phyloP scores from a whole-genome alignment of 2,797 vertebrate species.

The Lepilemur ruficaudatus region DNA sequence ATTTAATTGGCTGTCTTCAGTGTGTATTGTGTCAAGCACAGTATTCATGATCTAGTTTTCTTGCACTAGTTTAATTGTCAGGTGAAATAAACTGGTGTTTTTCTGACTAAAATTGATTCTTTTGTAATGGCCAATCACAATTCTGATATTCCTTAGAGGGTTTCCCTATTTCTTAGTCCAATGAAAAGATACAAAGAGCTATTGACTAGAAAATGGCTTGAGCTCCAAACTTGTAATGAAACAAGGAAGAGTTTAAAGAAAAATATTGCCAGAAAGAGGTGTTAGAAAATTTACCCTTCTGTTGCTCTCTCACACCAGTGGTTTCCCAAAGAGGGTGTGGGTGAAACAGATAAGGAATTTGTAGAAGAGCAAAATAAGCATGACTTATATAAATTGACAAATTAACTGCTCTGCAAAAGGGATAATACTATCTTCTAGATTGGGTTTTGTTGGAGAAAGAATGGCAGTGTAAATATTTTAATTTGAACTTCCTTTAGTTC shows the following conservation, averaged over 20 bases:
- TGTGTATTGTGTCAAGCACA: not conserved
- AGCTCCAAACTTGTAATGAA: conserved; percentile 43
- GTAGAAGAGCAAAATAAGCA: conserved; percentile 41
- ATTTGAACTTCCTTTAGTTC: conserved; percentile 23
- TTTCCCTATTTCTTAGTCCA: conserved; percentile 52
- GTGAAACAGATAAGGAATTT: conserved; percentile 59
- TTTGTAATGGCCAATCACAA: conserved; percentile 21
- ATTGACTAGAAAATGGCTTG: conserved; percentile 57
- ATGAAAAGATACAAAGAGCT: conserved; percentile 54
- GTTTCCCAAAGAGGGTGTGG: conserved; percentile 29
- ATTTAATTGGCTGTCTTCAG: conserved; percentile 38
- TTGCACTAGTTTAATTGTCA: conserved; percentile 32
- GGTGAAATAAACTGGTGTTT: not conserved
- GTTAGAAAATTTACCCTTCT: conserved; percentile 43
- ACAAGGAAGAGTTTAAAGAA: conserved; percentile 52
- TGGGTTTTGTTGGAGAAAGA: not conserved
- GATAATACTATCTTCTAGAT: not conserved
- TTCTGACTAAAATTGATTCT: conserved; percentile 50
- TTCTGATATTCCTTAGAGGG: conserved; percentile 42
- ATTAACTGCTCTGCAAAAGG: not conserved
- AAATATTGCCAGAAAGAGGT: conserved; percentile 44
- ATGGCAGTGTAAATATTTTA: conserved; percentile 28
- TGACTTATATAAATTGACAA: conserved; percentile 12
- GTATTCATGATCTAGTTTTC: conserved; percentile 25
- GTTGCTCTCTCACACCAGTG: not conserved